phyloP scores from a whole-genome alignment of 2,113 vertebrate species.

The Mustela lutreola region DNA sequence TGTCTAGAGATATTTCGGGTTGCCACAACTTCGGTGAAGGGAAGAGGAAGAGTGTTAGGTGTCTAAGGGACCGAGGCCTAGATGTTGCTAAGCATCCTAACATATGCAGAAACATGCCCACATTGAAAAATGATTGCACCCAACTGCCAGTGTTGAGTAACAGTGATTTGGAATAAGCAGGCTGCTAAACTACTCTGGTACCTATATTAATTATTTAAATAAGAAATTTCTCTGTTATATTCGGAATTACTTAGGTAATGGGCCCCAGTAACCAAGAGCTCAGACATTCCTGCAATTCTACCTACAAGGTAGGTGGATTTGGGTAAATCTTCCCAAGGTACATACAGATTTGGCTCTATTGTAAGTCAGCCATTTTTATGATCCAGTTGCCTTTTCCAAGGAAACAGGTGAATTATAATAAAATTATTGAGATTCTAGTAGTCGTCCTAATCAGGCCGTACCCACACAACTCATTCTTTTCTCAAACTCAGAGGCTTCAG shows the following conservation, averaged over 20 bases:
- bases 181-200: background rate
- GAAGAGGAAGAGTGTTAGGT: background rate
- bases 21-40: background rate
- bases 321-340: background rate
- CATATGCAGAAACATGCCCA: background rate
- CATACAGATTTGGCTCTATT: background rate
- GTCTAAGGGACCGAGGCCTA: background rate
- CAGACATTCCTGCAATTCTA: background rate
- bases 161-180: background rate
- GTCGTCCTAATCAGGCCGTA: background rate
- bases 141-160: background rate
- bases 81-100: background rate
- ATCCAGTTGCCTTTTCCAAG: background rate
- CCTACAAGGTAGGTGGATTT: background rate
- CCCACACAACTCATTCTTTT: background rate
- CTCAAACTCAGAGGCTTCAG: background rate
- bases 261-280: background rate
- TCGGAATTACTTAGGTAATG: background rate
- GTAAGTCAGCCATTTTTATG: background rate
- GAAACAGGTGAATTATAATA: background rate
- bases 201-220: background rate
- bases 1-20: background rate
- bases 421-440: background rate
- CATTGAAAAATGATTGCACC: too few relatives aligned
- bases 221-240: background rate